Percentiles rank a stretch among this genome's conserved stretches.
Conservation (phyloP, 2,113 vertebrate genomes). For the Aptenodytes forsteri region DNA sequence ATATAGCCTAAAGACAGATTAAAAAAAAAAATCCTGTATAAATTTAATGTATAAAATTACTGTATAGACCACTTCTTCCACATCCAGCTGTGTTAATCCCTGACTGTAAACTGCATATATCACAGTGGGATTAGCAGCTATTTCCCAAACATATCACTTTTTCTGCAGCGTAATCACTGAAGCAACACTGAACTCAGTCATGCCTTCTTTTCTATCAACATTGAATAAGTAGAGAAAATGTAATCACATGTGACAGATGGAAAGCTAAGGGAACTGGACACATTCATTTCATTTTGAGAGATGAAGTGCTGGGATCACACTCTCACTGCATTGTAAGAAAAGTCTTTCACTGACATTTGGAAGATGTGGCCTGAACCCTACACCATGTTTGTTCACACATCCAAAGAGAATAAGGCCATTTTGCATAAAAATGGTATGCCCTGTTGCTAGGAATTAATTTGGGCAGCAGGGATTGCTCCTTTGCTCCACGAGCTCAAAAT, state of each 20-base stretch:
- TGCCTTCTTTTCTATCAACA: not conserved
- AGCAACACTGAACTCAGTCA: not conserved
- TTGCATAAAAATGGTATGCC: not conserved
- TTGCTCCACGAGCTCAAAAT: not conserved
- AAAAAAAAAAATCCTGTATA: not conserved
- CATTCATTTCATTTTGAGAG: not conserved
- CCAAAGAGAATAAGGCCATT: not conserved
- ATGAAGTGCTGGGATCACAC: not conserved
- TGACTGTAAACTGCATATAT: not conserved
- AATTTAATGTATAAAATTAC: not conserved
- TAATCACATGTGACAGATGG: not conserved
- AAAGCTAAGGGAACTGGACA: not conserved
- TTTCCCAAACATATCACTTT: not conserved
- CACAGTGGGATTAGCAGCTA: not conserved
- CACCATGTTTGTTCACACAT: not conserved
- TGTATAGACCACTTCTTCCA: not conserved
- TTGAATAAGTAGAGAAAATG: not conserved
- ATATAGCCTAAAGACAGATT: not conserved
- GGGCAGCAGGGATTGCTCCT: not conserved
- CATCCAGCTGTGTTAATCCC: not conserved
- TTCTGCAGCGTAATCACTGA: not conserved
- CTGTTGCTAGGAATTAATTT: not conserved
- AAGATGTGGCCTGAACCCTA: not conserved
- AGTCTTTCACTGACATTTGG: not conserved
- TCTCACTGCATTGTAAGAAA: not conserved